Percentiles rank a stretch among this genome's conserved stretches.
Conservation (phyloP, 2,797 vertebrate species). For the Ciconia nigra region DNA sequence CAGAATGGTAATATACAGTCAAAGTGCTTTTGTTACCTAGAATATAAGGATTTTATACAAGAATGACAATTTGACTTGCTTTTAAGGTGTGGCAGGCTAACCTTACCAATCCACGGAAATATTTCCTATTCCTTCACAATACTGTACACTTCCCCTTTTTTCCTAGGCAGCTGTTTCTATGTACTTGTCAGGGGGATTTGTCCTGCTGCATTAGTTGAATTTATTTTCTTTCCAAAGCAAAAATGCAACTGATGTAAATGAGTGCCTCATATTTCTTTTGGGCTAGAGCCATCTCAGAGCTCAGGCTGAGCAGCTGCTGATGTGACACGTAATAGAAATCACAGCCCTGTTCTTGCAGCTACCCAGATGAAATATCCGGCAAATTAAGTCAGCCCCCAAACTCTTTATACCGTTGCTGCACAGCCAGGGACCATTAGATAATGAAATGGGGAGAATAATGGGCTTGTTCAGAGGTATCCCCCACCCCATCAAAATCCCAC, state of each 20-base stretch:
- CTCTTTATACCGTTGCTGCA: not conserved
- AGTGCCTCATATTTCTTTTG: not conserved
- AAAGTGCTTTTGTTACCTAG: not conserved
- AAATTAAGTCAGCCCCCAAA: constrained; percentile 8
- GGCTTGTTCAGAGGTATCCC: not conserved
- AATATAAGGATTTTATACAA: not conserved
- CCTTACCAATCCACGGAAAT: not conserved
- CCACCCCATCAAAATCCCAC: not conserved
- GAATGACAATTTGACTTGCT: not conserved
- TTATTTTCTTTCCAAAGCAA: constrained; percentile 9
- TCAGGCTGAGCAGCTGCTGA: constrained; percentile 16
- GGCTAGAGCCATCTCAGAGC: not conserved
- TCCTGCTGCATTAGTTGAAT: not conserved
- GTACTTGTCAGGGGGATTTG: not conserved
- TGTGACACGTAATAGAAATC: not conserved
- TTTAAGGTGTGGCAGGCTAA: not conserved
- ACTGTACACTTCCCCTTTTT: not conserved
- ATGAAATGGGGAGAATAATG: not conserved
- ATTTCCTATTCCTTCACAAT: not conserved
- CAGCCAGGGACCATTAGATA: not conserved
- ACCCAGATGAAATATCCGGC: not conserved
- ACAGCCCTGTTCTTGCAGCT: not conserved
- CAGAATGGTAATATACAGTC: not conserved
- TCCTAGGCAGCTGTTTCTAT: not conserved
- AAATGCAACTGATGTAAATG: not conserved